Conservation (phyloP, 2,888 invertebrate genomes). For the Crioceris asparagi region DNA sequence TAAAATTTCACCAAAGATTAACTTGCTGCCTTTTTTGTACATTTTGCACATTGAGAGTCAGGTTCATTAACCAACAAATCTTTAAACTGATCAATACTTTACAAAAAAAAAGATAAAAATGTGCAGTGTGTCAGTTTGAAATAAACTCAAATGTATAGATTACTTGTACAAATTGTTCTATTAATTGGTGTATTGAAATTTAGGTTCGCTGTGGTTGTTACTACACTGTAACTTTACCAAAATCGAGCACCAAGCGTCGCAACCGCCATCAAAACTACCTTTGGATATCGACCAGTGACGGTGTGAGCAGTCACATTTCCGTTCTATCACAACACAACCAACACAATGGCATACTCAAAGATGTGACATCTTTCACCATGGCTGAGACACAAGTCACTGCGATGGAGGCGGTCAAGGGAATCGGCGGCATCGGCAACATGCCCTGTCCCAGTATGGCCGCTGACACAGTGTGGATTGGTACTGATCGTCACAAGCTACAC, state of each 20-base stretch:
- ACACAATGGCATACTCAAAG: slow-evolving; percentile 61
- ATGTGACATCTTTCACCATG: slow-evolving; percentile 66
- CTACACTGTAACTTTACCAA: slow-evolving; percentile 59
- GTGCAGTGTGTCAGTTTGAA: too few relatives aligned
- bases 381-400: slow-evolving; percentile 71
- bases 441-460: slow-evolving; percentile 36
- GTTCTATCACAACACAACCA: slow-evolving; percentile 64
- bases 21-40: too few relatives aligned
- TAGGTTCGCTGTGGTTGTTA: slow-evolving; percentile 87
- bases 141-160: neutral
- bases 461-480: slow-evolving; percentile 90
- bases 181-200: too few relatives aligned
- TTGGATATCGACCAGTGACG: slow-evolving; percentile 83
- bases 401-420: slow-evolving; percentile 71
- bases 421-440: too few relatives aligned
- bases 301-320: slow-evolving; percentile 65
- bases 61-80: too few relatives aligned
- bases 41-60: too few relatives aligned
- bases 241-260: slow-evolving; percentile 47
- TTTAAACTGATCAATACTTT: too few relatives aligned
- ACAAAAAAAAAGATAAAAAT: too few relatives aligned
- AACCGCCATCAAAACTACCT: slow-evolving; percentile 69
- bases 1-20: too few relatives aligned
- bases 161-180: neutral
- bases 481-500: slow-evolving; percentile 69